Base-by-base conservation (phyloP, 2,888 invertebrate species). In the Lycia hirtaria region DNA sequence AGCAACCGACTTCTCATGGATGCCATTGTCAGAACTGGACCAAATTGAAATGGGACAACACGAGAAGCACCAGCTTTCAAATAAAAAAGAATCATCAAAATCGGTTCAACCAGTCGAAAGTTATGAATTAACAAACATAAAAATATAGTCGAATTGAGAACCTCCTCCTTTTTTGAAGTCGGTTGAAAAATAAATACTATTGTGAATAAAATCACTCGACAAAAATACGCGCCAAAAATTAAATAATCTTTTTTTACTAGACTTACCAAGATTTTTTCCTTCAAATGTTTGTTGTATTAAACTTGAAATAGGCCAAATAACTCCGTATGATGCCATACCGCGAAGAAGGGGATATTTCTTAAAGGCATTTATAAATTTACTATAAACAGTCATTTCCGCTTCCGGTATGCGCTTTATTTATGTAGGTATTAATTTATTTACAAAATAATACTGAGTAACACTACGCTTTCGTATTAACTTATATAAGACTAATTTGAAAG, bases 221-320 rank as follows among this genome's bases (percentile, higher is more conserved):
- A 24, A 24, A 22, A 24, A 24, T 24, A n/a, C n/a, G n/a, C n/a
- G n/a, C n/a, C n/a, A 24, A 24, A 1, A 7, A 24, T 24, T 24
- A 9, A 24, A 24, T 24, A 1, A 24, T n/a, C n/a, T 26, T 6
- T 6, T 2, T 9, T 4, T 26, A 12, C 12, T 19, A 1, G 12
- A 80, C 89, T 92, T 88, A 93, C 95, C 93, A 83, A 93, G 89
- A 44, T 84, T 87, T 87, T 93, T 94, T 44, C 95, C 95, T 73
- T 94, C 93, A 63, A 95, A 92, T 7, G 93, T 93, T 86, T 96
- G 96, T 78, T 96, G 96, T 72, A 95, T 93, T 41, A 96, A 80
- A 83, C 95, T 95, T 62, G 96, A 95, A 9, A 93, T 86, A 30
- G 96, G 96, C 96, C 95, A 96, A 68, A 96, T 94, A 26, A 94